A percentile compares a stretch with the other conserved stretches of the same genome.
Evolutionary conservation across 2,888 invertebrate species (phyloP).

Genomic region (Apodemia duryi): DNA sequence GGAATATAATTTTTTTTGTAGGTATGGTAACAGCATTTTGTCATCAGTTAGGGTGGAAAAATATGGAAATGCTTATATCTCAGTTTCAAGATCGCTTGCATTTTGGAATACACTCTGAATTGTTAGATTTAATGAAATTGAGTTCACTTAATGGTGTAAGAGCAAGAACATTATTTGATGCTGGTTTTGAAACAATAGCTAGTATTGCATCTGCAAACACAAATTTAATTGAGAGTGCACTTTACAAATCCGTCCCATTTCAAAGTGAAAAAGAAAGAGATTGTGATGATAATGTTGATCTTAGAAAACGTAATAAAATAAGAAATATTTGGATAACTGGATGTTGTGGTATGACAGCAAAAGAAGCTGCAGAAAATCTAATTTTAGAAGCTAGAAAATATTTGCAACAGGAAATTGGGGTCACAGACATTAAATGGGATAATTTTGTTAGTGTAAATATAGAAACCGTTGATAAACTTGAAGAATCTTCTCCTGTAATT

Average conservation of each 20-base stretch:
- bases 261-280: constrained; percentile 88
- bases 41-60: constrained; percentile 93
- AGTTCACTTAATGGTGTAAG: constrained; percentile 89
- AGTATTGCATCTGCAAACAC: constrained; percentile 88
- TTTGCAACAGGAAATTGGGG: constrained; percentile 86
- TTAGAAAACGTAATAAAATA: constrained; percentile 82
- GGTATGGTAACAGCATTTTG: constrained; percentile 99
- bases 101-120: constrained; percentile 95
- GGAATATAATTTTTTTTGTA: constrained; percentile 44
- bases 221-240: constrained; percentile 84
- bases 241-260: constrained; percentile 90
- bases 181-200: constrained; percentile 87
- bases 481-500: background rate
- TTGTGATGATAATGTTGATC: constrained; percentile 83
- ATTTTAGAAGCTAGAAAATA: constrained; percentile 87
- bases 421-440: constrained; percentile 84
- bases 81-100: constrained; percentile 96
- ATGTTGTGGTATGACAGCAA: constrained; percentile 87
- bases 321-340: constrained; percentile 89
- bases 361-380: constrained; percentile 88
- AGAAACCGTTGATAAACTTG: constrained; percentile 5
- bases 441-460: constrained; percentile 35
- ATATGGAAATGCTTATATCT: constrained; percentile 91
- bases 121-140: constrained; percentile 93
- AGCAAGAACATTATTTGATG: constrained; percentile 90